These are phyloP conservation scores for Microcebus murinus DNA, from an alignment of 2,113 vertebrate species.

Conservation along the genomic window DNA sequence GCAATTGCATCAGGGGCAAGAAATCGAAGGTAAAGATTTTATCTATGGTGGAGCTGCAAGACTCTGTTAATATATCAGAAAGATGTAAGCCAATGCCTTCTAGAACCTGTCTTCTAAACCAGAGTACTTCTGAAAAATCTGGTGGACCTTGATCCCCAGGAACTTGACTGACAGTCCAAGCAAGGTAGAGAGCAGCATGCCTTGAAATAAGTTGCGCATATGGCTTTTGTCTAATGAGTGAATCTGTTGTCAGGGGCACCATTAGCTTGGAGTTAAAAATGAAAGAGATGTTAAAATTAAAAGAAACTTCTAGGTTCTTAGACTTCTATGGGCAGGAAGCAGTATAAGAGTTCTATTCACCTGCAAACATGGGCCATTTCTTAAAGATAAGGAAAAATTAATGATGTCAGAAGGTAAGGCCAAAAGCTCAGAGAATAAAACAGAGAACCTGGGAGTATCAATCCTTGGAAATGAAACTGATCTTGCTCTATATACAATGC, in stretches of 20 bases:
- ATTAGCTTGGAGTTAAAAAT: not conserved
- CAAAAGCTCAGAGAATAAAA: not conserved
- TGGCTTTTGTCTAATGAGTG: not conserved
- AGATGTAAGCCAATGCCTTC: not conserved
- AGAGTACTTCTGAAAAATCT: not conserved
- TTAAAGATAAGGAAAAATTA: not conserved
- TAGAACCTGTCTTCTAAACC: not conserved
- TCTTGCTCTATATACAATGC: not conserved
- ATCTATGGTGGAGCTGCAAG: not conserved
- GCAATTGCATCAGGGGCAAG: not conserved
- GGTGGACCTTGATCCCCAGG: not conserved
- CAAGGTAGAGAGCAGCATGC: not conserved
- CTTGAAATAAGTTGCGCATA: not conserved
- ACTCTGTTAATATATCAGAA: not conserved
- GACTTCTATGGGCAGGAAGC: not conserved
- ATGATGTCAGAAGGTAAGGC: not conserved
- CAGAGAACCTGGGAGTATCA: not conserved
- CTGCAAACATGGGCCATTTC: not conserved
- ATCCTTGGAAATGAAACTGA: not conserved
- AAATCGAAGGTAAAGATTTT: conserved; percentile 8
- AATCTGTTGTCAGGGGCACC: not conserved
- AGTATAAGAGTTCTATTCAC: not conserved
- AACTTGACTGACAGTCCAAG: not conserved
- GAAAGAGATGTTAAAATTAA: not conserved
- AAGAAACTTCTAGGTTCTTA: not conserved